Base-by-base conservation (phyloP, 1,140 invertebrate genomes). In the Reticulitermes speratus region DNA sequence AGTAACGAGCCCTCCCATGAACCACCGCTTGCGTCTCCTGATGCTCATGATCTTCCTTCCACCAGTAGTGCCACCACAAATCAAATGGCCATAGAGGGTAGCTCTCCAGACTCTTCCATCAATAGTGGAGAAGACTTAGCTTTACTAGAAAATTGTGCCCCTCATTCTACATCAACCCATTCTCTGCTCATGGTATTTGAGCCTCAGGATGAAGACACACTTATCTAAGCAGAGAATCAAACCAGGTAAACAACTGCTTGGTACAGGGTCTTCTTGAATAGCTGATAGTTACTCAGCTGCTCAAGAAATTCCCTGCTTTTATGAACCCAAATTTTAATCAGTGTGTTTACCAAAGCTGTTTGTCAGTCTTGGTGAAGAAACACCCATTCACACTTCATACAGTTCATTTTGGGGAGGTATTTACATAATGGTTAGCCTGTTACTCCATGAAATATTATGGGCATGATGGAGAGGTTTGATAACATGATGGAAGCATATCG, bases 131-230 rank as follows among this genome's bases (percentile, higher is more conserved):
- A 86, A 84, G 87, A 87, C 30, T 55, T 83, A 23, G 85, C 85
- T 16, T 82, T 86, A 44, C 81, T 86, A n/a, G 48, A 75, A 19
- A 25, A 85, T 21, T 55, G n/a, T 38, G 44, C n/a, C 8, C 32
- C 48, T 5, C 91, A 91, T 88, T 93, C 91, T 9, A 91, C 92
- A 19, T 95, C 95, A 7, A 94, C 95, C 87, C 93, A 94, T 88
- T 95, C 95, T 1, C 89, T 96, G 3, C 88, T 95, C 84, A 93
- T 95, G 91, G 93, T 94, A 2, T 95, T 95, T 89, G 94, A 95
- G 88, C 92, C 92, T 32, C 94, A 95, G 89, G 95, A 96, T 89
- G 94, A 96, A 89, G 95, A 96, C 89, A 96, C 95, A 0, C 91
- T 95, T 65, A 95, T 96, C 88, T 96, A 94, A 92, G 48, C 88